These are phyloP conservation scores for Sylvia atricapilla DNA, from an alignment of 2,113 vertebrate species.

Conservation along the genomic window DNA sequence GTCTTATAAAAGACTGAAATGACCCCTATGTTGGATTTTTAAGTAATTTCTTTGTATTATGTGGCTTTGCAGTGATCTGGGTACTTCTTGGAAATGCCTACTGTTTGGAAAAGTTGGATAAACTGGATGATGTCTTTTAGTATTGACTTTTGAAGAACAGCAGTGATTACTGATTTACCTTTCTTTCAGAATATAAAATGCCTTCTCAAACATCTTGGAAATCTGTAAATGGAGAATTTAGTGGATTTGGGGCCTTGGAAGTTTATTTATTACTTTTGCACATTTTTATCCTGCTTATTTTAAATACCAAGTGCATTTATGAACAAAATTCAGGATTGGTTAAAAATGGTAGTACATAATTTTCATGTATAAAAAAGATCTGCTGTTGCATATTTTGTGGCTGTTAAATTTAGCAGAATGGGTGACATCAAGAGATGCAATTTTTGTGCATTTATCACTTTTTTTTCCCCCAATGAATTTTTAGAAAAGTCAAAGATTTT, in stretches of 20 bases:
- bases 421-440: neutral
- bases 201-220: neutral
- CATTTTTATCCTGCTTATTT: neutral
- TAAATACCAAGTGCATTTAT: neutral
- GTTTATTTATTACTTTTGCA: neutral
- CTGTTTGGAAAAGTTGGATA: neutral
- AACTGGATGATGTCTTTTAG: neutral
- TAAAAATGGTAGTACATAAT: neutral
- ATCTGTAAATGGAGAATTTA: neutral
- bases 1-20: neutral
- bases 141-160: neutral
- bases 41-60: neutral
- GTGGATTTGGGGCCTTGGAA: neutral
- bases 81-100: neutral
- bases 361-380: neutral
- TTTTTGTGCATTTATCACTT: neutral
- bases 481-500: neutral
- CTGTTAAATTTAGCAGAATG: neutral
- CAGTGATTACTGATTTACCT: neutral
- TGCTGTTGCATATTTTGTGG: neutral
- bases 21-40: neutral
- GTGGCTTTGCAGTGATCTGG: neutral
- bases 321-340: neutral
- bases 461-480: neutral
- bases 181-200: neutral